Evolutionary conservation across 37 sponge, comb jelly and placozoan genomes (phyloP).

Genomic region (Dysidea cf. avara): DNA sequence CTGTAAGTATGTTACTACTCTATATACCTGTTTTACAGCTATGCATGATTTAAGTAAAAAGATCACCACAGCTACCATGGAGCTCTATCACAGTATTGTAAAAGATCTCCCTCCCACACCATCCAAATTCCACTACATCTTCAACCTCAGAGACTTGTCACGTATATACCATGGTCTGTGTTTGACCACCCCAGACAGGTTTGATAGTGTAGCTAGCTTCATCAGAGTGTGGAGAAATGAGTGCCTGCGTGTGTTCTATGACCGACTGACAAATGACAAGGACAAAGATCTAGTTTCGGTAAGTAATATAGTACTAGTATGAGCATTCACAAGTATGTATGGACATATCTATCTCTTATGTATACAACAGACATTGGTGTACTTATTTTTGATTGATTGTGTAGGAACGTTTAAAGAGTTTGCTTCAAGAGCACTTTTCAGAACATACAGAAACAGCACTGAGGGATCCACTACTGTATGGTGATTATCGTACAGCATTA

Average conservation of each 20-base stretch:
- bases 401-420: conserved; percentile 67
- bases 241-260: conserved; percentile 93
- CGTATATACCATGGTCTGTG: conserved; percentile 96
- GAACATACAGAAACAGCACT: conserved; percentile 64
- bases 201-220: conserved; percentile 42
- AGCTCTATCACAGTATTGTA: conserved; percentile 86
- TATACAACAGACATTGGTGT: conserved; percentile 2
- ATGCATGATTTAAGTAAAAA: conserved; percentile 72
- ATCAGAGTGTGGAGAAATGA: conserved; percentile 98
- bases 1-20: no score
- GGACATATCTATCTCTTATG: not conserved
- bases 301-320: no score
- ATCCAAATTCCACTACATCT: conserved; percentile 99
- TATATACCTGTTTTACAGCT: no score
- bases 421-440: conserved; percentile 75
- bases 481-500: conserved; percentile 91
- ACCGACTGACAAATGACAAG: conserved; percentile 86
- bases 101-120: conserved; percentile 96
- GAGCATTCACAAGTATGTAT: no score
- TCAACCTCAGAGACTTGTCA: conserved; percentile 96
- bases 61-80: conserved; percentile 88
- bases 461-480: conserved; percentile 86
- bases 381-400: not conserved
- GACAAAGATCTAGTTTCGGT: conserved; percentile 70
- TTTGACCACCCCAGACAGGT: conserved; percentile 79